Percentiles rank a stretch among this genome's conserved stretches.
phyloP scores from a whole-genome alignment of 2,888 invertebrate species.

The Apantesis nais region DNA sequence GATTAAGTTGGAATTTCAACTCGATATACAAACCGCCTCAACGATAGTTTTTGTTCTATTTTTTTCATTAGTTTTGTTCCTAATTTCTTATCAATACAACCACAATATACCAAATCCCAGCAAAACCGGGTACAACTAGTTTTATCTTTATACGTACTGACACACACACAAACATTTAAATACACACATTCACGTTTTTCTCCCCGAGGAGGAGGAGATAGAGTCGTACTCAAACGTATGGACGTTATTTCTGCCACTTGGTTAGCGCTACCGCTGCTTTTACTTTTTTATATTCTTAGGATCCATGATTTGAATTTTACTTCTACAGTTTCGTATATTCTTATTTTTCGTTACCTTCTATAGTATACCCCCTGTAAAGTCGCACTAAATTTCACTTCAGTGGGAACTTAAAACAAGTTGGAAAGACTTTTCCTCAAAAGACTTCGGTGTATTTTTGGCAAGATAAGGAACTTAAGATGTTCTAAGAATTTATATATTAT shows the following conservation, averaged over 20 bases:
- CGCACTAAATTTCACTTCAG: slow-evolving; percentile 3
- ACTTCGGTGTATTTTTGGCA: slow-evolving; percentile 5
- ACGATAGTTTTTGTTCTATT: too few species aligned
- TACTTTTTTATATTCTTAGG: neutral
- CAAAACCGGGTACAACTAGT: too few species aligned
- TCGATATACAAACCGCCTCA: too few species aligned
- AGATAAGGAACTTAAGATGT: slow-evolving; percentile 6
- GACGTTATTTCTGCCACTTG: neutral
- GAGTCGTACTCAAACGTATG: neutral
- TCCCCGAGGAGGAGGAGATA: neutral
- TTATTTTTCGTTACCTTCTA: neutral
- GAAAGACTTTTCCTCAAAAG: slow-evolving; percentile 1
- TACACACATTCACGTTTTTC: neutral
- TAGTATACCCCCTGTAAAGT: neutral
- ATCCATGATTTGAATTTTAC: neutral
- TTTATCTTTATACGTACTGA: too few species aligned
- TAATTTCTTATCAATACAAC: too few species aligned
- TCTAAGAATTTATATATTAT: slow-evolving; percentile 12
- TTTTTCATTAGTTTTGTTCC: too few species aligned
- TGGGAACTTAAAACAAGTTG: neutral
- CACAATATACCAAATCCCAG: too few species aligned
- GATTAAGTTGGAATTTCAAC: too few species aligned
- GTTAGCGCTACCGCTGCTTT: neutral
- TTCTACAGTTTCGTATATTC: neutral
- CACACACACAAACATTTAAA: too few species aligned